Evolutionary conservation across 2,113 vertebrate genomes (phyloP), one percentile per base, ranked within the genome.

Genomic region (Noturus placidus): DNA sequence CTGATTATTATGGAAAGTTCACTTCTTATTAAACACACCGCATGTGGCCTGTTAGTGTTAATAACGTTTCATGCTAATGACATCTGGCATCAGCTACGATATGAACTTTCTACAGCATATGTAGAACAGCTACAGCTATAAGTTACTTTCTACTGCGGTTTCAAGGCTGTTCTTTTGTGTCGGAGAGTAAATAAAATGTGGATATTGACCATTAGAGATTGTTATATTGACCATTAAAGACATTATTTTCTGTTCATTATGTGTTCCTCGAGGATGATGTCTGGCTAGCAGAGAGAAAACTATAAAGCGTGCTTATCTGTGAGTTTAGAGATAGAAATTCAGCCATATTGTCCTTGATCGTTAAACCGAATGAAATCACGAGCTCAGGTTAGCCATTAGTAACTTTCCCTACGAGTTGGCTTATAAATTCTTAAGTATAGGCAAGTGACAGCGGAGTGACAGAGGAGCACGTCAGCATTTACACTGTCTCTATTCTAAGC

Each of bases 361-460:
- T 54, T 19, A n/a, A 46, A 46, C 42, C 42, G 42, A 77, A 80
- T 20, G 27, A 80, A 56, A 27, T 80, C 52, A 35, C 57, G 33
- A 82, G 56, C 56, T 35, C 56, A 54, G 76, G 76, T 8, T 54
- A 79, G 50, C 14, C 5, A 79, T 54, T 30, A 54, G 27, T 56
- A 79, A 79, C 50, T 79, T 79, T 33, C 19, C 56, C 56, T 14
- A 25, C 61, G 20, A 35, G 35, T 82, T 82, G 33, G 30, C 79
- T 82, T 59, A 59, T 82, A 82, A 82, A 35, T 82, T 59, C 33
- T 38, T 42, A 61, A 59, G 33, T 61, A 61, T 61, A 61, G 19
- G 61, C 33, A 56, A 33, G 50, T 6, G n/a, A 79, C n/a, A 33
- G 57, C 2, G n/a, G n/a, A n/a, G n/a, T n/a, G n/a, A n/a, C n/a